phyloP scores from a whole-genome alignment of 2,888 invertebrate genomes.

The Athrips mouffetella region DNA sequence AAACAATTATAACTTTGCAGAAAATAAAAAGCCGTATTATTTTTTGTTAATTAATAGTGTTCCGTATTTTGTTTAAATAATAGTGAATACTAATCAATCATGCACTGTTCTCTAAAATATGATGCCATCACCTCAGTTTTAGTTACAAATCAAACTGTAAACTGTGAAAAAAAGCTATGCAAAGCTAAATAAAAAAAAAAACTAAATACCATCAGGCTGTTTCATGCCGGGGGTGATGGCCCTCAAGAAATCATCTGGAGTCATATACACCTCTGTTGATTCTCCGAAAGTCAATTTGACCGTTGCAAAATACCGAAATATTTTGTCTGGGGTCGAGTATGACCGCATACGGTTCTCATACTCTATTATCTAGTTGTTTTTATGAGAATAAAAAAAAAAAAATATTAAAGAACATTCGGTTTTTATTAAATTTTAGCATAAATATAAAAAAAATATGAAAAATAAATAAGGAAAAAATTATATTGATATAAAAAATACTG shows the following conservation, averaged over 20 bases:
- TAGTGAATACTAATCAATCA: no score
- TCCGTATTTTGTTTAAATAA: no score
- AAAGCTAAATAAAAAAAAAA: constrained; percentile 21
- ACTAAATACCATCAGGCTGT: constrained; percentile 93
- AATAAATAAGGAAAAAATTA: not conserved
- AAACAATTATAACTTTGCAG: no score
- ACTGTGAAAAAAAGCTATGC: constrained; percentile 1
- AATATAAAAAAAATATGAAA: not conserved
- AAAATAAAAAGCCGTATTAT: no score
- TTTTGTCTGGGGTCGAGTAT: constrained; percentile 99
- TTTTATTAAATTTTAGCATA: not conserved
- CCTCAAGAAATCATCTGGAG: constrained; percentile 97
- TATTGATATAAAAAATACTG: no score
- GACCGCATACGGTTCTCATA: constrained; percentile 97
- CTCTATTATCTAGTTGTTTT: constrained; percentile 90
- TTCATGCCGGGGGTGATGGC: constrained; percentile 97
- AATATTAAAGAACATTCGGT: constrained; percentile 8
- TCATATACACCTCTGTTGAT: constrained; percentile 92
- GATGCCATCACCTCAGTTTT: not conserved
- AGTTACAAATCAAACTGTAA: constrained; percentile 11
- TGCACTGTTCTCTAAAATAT: no score
- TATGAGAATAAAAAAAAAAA: constrained; percentile 29
- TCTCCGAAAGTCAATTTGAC: constrained; percentile 85
- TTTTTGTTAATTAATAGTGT: no score
- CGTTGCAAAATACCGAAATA: constrained; percentile 99